Percentiles rank a stretch among this genome's conserved stretches.
Conservation (phyloP, 2,113 vertebrate genomes). For the Phylloscopus trochiloides region DNA sequence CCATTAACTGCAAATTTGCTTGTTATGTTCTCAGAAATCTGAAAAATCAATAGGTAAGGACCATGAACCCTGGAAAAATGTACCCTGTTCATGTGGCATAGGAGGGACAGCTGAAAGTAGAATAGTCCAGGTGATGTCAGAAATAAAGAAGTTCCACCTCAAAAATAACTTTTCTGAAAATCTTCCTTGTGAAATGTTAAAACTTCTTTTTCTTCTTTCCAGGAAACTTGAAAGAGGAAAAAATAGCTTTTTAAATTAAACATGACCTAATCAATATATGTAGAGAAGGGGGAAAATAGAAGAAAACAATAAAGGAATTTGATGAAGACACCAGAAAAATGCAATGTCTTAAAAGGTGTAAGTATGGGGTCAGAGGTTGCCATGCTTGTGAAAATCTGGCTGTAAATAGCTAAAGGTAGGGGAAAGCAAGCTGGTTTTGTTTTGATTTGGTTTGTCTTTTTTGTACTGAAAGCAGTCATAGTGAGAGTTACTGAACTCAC, state of each 20-base stretch:
- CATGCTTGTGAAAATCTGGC: neutral
- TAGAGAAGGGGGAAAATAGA: neutral
- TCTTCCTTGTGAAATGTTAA: neutral
- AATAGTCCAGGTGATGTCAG: neutral
- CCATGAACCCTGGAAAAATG: neutral
- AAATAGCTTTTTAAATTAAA: neutral
- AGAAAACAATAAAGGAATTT: neutral
- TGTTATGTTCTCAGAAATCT: conserved; percentile 17
- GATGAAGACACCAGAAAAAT: neutral
- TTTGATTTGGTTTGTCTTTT: neutral
- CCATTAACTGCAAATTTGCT: conserved; percentile 36
- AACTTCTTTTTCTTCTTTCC: neutral
- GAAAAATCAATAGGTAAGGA: neutral
- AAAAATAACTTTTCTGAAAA: neutral
- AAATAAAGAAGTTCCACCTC: neutral
- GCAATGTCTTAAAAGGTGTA: neutral
- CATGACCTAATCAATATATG: neutral
- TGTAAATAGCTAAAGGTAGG: neutral
- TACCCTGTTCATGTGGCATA: fast-evolving
- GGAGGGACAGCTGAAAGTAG: neutral
- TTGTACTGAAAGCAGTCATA: neutral
- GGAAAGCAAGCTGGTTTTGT: neutral
- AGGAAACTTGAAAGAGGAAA: neutral
- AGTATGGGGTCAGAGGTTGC: neutral
- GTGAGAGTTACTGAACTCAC: neutral